These are phyloP conservation scores for Sarcophaga variegata DNA, from an alignment of 2,888 invertebrate genomes.

Conservation along the genomic window DNA sequence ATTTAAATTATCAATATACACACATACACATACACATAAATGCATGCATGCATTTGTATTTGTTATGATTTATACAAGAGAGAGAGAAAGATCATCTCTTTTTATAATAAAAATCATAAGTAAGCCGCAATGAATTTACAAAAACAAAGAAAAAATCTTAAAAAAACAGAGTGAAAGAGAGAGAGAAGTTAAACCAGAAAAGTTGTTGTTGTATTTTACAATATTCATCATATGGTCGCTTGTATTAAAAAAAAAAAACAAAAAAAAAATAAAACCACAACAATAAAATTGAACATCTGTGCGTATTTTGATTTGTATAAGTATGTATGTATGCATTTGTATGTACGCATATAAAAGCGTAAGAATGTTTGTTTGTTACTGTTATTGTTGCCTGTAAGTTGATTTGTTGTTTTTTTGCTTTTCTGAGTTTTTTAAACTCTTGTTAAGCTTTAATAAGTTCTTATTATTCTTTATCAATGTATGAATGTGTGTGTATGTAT, in stretches of 20 bases:
- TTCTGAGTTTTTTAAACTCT: slow-evolving; percentile 21
- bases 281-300: slow-evolving; percentile 37
- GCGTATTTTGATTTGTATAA: slow-evolving; percentile 11
- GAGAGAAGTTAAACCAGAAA: slow-evolving; percentile 4
- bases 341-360: neutral
- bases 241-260: no score
- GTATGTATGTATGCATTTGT: slow-evolving; percentile 28
- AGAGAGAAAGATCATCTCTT: neutral
- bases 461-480: slow-evolving; percentile 29
- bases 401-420: slow-evolving; percentile 18
- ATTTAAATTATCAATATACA: neutral
- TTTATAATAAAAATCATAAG: slow-evolving; percentile 48
- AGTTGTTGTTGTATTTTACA: slow-evolving; percentile 50
- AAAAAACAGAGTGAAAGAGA: slow-evolving; percentile 10
- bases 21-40: slow-evolving; percentile 18
- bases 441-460: slow-evolving; percentile 48
- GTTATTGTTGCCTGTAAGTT: slow-evolving; percentile 1
- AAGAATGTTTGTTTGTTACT: neutral
- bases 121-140: slow-evolving; percentile 46
- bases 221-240: neutral
- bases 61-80: no score
- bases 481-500: neutral
- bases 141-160: neutral
- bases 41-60: neutral
- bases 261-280: neutral